Evolutionary conservation across 2,113 vertebrate species (phyloP), one percentile per base, ranked within the genome.

Genomic region (Notothenia coriiceps): DNA sequence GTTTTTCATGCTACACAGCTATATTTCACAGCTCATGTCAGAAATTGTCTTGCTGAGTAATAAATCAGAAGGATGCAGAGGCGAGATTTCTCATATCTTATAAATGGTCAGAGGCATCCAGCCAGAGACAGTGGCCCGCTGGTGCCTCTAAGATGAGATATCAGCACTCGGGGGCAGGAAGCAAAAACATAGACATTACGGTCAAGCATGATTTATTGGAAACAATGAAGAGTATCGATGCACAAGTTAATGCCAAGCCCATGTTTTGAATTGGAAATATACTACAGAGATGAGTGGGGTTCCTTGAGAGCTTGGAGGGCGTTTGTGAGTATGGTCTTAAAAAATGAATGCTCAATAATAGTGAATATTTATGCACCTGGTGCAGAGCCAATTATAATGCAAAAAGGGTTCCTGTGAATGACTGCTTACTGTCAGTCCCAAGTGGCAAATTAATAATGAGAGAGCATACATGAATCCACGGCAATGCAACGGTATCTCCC

Each of bases 191-290:
- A 74, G 33, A 40, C 68, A 59, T 80, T 59, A 54, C 5, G 13
- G 20, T 77, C 75, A 20, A 44, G 29, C 33, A 67, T 87, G 90
- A 91, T 91, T 91, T 90, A 90, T 87, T 87, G 49, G 33, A 76
- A 68, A 85, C 57, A 56, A 68, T 46, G 55, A 25, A 33, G 60
- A 55, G 46, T 76, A 76, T 51, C 13, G 11, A 80, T 65, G 69
- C 60, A 70, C 62, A 76, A 76, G 72, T 81, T 79, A 79, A 89
- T 80, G 77, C 47, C 43, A 68, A 82, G 73, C 29, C 12, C 46
- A 12, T 61, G 47, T 67, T 20, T 35, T 77, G 40, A 56, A 75
- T 29, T 89, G 22, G 52, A 55, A 80, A 46, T 61, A 65, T 10
- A 68, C 14, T 70, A 22, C 60, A 79, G 22, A 77, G 62, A 82